phyloP scores from a whole-genome alignment of 2,888 invertebrate genomes.

The Diaperis boleti region DNA sequence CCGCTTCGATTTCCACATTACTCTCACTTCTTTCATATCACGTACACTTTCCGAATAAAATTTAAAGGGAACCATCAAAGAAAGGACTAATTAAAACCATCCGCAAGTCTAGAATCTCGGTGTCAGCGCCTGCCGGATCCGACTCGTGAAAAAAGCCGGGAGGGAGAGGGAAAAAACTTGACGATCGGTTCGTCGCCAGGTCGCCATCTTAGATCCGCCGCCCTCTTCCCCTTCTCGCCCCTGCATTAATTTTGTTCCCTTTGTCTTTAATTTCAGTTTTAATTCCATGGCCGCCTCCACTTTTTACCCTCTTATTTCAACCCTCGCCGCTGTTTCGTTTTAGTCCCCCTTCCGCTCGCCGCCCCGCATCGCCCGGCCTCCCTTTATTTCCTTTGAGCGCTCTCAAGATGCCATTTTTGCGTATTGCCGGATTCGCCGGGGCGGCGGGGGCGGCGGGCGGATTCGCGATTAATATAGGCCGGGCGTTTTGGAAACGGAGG shows the following conservation, averaged over 20 bases:
- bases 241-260: conserved; percentile 65
- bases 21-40: too few relatives aligned
- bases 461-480: conserved; percentile 34
- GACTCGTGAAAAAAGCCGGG: conserved; percentile 3
- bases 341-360: conserved; percentile 3
- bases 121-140: background rate
- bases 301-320: conserved; percentile 67
- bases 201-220: conserved; percentile 60
- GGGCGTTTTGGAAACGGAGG: conserved; percentile 46
- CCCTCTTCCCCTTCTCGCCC: conserved; percentile 51
- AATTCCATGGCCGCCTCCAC: conserved; percentile 66
- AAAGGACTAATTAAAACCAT: conserved; percentile 59
- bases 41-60: too few relatives aligned
- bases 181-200: conserved; percentile 34
- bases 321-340: conserved; percentile 56
- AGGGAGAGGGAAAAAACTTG: conserved; percentile 7
- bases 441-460: background rate
- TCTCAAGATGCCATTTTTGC: conserved; percentile 41
- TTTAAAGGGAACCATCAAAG: too few relatives aligned
- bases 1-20: too few relatives aligned
- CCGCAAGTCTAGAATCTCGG: conserved; percentile 50
- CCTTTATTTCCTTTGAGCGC: conserved; percentile 26
- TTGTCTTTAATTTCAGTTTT: conserved; percentile 67
- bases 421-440: conserved; percentile 21
- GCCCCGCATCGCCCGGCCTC: conserved; percentile 9